Conservation (phyloP, 2,888 invertebrate genomes). For the Eupithecia vulgata region DNA sequence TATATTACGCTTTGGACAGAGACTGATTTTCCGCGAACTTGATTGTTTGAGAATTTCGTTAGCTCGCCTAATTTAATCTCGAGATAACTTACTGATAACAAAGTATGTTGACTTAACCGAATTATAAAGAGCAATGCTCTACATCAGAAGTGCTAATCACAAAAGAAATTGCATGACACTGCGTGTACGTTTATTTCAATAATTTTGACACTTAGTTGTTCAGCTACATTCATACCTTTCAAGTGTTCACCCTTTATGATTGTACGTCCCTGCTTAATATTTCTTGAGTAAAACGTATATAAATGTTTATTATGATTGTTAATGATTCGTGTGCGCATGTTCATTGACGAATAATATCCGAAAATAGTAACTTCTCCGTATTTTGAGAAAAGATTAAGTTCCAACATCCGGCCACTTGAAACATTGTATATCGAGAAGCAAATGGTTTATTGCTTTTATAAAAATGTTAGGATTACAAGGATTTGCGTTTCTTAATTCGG, state of each 20-base stretch:
- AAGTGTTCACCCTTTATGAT: background rate
- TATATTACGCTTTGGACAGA: conserved; percentile 22
- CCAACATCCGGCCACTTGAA: conserved; percentile 17
- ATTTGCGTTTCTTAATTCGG: too few species aligned
- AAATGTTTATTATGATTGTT: background rate
- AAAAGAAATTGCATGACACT: background rate
- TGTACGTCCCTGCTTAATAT: background rate
- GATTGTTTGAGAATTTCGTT: conserved; percentile 31
- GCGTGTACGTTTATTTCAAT: background rate
- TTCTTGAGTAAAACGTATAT: background rate
- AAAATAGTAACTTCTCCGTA: conserved; percentile 63
- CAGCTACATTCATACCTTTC: background rate
- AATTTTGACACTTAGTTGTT: background rate
- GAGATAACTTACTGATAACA: conserved; percentile 49
- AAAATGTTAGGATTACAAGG: background rate
- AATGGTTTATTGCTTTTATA: background rate
- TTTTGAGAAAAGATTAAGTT: conserved; percentile 38
- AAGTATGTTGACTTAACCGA: conserved; percentile 71
- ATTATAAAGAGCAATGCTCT: conserved; percentile 66
- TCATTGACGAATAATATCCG: conserved; percentile 63
- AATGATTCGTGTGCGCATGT: conserved; percentile 28
- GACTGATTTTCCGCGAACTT: conserved; percentile 20
- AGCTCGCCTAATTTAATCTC: conserved; percentile 41
- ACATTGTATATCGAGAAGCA: conserved; percentile 12
- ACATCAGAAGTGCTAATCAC: background rate